Evolutionary conservation across 2,797 vertebrate genomes (phyloP), one percentile per base, ranked within the genome.

Genomic region (Sebastes steindachneri): DNA sequence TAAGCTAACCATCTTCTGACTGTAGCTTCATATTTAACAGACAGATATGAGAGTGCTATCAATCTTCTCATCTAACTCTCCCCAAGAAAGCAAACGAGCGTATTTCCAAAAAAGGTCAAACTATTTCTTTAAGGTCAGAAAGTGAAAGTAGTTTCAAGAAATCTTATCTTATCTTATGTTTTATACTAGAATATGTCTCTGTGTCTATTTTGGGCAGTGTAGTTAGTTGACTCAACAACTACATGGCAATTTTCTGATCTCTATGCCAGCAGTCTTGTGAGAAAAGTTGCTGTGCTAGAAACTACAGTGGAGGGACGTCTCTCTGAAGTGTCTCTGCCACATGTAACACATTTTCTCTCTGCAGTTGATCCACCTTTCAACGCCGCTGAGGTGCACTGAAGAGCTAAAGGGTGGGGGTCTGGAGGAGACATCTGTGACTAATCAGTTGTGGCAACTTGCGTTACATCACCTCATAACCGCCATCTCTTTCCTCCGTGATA

Each of bases 391-490:
- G 66, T 71, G 63, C 68, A 58, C 33, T 48, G 72, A 35, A 9
- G 64, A 75, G 60, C 48, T 29, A n/a, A 35, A 55, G 79, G 77
- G 69, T 15, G 71, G 65, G 55, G 62, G 76, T 73, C 48, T 55
- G 64, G 15, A n/a, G 73, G 59, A 75, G 57, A 90, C 93, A 91
- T 92, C 90, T 94, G 90, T 25, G 35, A 70, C 70, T 62, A 74
- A 90, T 93, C 89, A 48, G 45, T 66, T 58, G 70, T 23, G 73
- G 68, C 63, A 82, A 87, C 84, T 64, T 72, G 29, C 10, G 63
- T 76, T 85, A 77, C 82, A 72, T 83, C 86, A 79, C 19, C 28
- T 54, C 60, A 14, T 29, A 31, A 78, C 63, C 67, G 9, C 55
- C 63, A 33, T 86, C 57, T 60, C 55, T 75, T 31, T 23, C 45